Percentiles rank a stretch among this genome's conserved stretches.
Evolutionary conservation across 2,797 vertebrate species (phyloP).

Genomic region (Xiphorhynchus erythropygius): DNA sequence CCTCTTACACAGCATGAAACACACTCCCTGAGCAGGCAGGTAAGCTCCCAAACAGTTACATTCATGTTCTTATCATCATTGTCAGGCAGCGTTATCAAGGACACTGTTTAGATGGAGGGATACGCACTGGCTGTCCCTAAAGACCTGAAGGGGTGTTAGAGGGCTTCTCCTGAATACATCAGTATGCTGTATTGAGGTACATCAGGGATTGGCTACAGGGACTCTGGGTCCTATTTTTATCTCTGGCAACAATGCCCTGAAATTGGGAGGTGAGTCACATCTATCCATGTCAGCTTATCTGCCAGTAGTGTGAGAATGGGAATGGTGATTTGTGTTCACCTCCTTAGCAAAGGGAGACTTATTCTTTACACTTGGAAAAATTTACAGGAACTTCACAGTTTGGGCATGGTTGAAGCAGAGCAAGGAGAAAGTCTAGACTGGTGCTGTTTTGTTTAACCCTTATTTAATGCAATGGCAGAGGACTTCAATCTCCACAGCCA

Average conservation of each 20-base stretch:
- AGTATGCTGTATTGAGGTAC: not conserved
- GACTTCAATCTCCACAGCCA: not conserved
- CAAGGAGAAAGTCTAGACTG: not conserved
- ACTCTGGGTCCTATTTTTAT: not conserved
- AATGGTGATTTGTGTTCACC: not conserved
- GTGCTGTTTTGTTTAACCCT: not conserved
- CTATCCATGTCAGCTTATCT: not conserved
- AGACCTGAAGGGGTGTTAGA: not conserved
- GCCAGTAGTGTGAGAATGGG: not conserved
- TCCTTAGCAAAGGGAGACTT: not conserved
- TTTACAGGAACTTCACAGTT: not conserved
- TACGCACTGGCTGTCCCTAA: not conserved
- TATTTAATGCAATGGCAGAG: not conserved
- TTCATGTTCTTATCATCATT: not conserved
- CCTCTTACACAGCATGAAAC: not conserved
- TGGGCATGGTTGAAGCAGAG: not conserved
- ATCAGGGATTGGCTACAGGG: not conserved
- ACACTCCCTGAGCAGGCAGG: not conserved
- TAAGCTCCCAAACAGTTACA: not conserved
- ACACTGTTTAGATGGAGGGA: not conserved
- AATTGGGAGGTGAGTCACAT: accelerated
- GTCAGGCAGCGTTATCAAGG: not conserved
- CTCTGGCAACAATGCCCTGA: not conserved
- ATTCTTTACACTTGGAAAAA: not conserved
- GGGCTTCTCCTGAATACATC: not conserved